phyloP scores from a whole-genome alignment of 2,888 invertebrate genomes.

The Thereva unica region DNA sequence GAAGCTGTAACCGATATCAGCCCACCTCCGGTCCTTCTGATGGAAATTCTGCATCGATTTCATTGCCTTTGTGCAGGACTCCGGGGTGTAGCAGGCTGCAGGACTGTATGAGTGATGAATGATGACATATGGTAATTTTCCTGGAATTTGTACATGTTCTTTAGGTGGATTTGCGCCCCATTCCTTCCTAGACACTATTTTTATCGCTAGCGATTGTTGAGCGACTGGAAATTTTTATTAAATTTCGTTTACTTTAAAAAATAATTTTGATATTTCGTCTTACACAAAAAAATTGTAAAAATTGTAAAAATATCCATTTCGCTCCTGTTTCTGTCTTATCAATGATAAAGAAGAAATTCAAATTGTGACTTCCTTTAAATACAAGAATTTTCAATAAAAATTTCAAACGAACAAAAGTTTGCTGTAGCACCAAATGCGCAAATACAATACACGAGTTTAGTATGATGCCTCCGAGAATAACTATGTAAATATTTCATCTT shows the following conservation, averaged over 20 bases:
- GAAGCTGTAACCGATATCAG: conserved; percentile 74
- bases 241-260: background rate
- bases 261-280: too few species aligned
- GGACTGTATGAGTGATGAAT: conserved; percentile 72
- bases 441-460: too few species aligned
- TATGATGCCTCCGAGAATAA: too few species aligned
- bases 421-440: too few species aligned
- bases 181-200: conserved; percentile 56
- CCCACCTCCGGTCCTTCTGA: conserved; percentile 64
- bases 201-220: conserved; percentile 30
- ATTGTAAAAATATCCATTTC: too few species aligned
- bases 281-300: too few species aligned
- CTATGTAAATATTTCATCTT: too few species aligned
- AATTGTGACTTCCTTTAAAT: too few species aligned
- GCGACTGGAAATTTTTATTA: conserved; percentile 12
- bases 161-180: conserved; percentile 66
- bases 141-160: conserved; percentile 55
- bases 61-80: conserved; percentile 64
- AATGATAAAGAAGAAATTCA: too few species aligned
- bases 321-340: too few species aligned
- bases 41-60: conserved; percentile 68
- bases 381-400: too few species aligned
- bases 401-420: too few species aligned
- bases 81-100: conserved; percentile 62
- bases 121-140: conserved; percentile 68